phyloP scores from a whole-genome alignment of 2,797 vertebrate genomes.

The Meda fulgida region DNA sequence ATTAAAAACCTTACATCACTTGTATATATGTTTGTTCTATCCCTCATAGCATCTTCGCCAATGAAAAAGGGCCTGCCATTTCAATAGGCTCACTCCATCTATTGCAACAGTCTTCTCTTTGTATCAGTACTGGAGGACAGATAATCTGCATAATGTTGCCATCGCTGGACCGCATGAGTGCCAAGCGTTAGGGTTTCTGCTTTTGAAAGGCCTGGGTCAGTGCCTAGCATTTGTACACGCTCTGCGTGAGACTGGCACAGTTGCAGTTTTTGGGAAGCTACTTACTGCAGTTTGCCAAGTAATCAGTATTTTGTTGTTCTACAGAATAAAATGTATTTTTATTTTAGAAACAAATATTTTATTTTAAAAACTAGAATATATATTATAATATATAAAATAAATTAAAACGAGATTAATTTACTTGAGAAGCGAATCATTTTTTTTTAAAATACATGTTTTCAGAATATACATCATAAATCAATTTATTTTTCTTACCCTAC shows the following conservation, averaged over 20 bases:
- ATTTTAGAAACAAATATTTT: too few species aligned
- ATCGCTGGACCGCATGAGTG: slow-evolving; percentile 53
- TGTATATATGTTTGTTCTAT: not conserved
- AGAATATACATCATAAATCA: not conserved
- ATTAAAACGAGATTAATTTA: not conserved
- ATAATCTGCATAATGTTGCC: slow-evolving; percentile 62
- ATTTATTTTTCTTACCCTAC: not conserved
- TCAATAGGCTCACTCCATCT: slow-evolving; percentile 58
- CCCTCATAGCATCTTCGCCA: slow-evolving; percentile 47
- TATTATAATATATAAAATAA: not conserved
- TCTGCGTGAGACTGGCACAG: slow-evolving; percentile 58
- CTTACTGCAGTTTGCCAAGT: slow-evolving; percentile 9
- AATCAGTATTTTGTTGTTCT: not conserved
- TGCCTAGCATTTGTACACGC: slow-evolving; percentile 55
- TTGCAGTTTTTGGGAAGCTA: slow-evolving; percentile 21
- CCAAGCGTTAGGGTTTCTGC: slow-evolving; percentile 62
- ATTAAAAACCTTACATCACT: not conserved
- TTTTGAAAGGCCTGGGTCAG: slow-evolving; percentile 57
- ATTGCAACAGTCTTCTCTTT: slow-evolving; percentile 63
- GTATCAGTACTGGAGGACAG: slow-evolving; percentile 56
- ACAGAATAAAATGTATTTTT: too few species aligned
- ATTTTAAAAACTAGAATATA: not conserved
- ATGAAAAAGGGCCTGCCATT: slow-evolving; percentile 53
- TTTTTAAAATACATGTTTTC: not conserved
- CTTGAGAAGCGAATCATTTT: not conserved